phyloP scores from a whole-genome alignment of 2,888 invertebrate genomes.

The Netelia virgata region DNA sequence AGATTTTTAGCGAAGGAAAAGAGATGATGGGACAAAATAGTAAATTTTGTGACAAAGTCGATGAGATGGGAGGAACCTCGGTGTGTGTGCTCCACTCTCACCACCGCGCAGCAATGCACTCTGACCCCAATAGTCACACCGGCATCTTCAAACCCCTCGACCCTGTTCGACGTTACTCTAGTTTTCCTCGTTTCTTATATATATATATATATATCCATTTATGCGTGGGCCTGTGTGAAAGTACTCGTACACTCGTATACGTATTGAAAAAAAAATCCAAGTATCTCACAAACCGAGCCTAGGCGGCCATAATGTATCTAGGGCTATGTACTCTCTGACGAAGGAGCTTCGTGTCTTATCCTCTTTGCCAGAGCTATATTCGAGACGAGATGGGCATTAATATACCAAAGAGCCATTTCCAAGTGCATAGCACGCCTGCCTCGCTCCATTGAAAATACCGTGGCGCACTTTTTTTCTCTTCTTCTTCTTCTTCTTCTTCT shows the following conservation, averaged over 20 bases:
- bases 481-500: slow-evolving; percentile 2
- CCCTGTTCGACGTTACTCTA: slow-evolving; percentile 49
- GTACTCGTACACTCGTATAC: not conserved
- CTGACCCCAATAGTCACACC: slow-evolving; percentile 62
- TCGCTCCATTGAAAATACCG: slow-evolving; percentile 21
- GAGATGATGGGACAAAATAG: too few species aligned
- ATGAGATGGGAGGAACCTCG: not conserved
- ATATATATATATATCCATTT: not conserved
- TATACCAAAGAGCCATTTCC: slow-evolving; percentile 56
- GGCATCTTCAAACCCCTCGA: slow-evolving; percentile 43
- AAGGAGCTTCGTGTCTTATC: slow-evolving; percentile 51
- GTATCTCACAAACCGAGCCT: slow-evolving; percentile 18
- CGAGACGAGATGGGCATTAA: slow-evolving; percentile 57
- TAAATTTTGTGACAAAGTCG: too few species aligned
- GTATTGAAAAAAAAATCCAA: not conserved
- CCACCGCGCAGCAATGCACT: slow-evolving; percentile 18
- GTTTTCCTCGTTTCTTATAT: slow-evolving; percentile 39
- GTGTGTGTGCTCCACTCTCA: not conserved
- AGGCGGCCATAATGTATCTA: slow-evolving; percentile 12
- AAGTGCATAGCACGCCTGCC: slow-evolving; percentile 16
- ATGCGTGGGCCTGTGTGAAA: not conserved
- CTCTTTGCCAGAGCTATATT: slow-evolving; percentile 49
- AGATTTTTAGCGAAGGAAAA: too few species aligned
- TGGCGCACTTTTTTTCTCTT: not conserved
- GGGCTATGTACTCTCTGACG: slow-evolving; percentile 8